Base-by-base conservation (phyloP, 64 coral and sea anemone genomes). In the Dendronephthya gigantea region DNA sequence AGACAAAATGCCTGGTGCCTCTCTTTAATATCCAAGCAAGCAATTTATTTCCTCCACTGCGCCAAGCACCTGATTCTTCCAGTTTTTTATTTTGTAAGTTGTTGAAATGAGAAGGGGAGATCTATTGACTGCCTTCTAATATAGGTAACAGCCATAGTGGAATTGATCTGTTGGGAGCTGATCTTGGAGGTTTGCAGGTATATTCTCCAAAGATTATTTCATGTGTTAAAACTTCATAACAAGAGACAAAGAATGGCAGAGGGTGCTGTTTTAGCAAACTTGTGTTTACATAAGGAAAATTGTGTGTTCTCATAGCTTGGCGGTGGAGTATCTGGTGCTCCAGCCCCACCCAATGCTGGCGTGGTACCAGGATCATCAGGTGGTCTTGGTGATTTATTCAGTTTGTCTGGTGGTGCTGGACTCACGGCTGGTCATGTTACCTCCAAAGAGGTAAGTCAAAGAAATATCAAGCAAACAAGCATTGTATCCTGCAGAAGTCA, bases 111-210 rank as follows among this genome's bases (percentile, higher is more conserved):
- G 9, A 28, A 9, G 29, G 10, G 22, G 2, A 76, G 11, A 76
- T 27, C 28, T 27, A 29, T 36, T 62, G 19, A 23, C 17, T 62
- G 19, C 25, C 25, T n/a, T 62, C 12, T 33, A 35, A 8, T 33
- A 79, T 33, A 79, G 72, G 15, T 34, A 79, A 79, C 28, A 79
- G 72, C 22, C 72, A 79, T 19, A 90, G 92, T 35, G 95, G 93
- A 10, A 91, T 98, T 87, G 95, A 98, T 92, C 89, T 98, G 1
- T 86, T 98, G 39, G 95, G 95, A 91, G 95, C 93, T 85, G 95
- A 98, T 62, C 82, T 98, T 4, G 93, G 95, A 85, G 95, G 95
- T n/a, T 66, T 98, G 23, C 95, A 98, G 88, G 90, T 96, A 38
- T 65, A 75, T 35, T 31, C 12, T 4, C 9, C 0, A 23, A 39